Evolutionary conservation across 2,113 vertebrate species (phyloP).

Genomic region (Ciconia maguari): DNA sequence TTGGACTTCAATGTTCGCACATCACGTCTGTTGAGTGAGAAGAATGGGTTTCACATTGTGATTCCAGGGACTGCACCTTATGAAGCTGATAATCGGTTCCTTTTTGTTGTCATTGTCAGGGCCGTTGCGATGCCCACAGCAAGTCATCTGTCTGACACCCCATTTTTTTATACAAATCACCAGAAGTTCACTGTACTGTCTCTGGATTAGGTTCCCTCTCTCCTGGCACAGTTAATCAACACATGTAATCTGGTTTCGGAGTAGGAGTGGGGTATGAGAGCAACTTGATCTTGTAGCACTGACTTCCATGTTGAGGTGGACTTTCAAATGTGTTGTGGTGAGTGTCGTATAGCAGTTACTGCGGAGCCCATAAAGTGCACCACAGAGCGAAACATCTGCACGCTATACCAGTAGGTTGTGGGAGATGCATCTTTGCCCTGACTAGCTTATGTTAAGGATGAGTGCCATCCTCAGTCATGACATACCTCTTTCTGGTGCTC

Average conservation of each 20-base stretch:
- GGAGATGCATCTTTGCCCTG: neutral
- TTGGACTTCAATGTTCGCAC: neutral
- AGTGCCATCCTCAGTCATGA: neutral
- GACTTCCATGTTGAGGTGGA: neutral
- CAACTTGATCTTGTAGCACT: neutral
- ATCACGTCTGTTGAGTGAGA: neutral
- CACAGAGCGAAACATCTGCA: neutral
- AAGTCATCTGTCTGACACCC: neutral
- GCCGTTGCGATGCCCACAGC: neutral
- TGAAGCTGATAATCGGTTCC: neutral
- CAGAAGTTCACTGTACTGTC: neutral
- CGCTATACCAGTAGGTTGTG: rapidly evolving
- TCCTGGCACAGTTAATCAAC: neutral
- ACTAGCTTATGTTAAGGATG: neutral
- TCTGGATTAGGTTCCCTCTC: neutral
- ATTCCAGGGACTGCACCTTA: neutral
- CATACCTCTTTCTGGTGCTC: neutral
- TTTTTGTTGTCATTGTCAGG: neutral
- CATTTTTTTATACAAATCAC: neutral
- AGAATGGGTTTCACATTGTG: neutral
- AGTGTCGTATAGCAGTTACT: rapidly evolving
- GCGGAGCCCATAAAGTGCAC: neutral
- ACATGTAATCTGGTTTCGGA: neutral
- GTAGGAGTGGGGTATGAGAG: neutral
- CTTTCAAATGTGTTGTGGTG: neutral